phyloP scores from a whole-genome alignment of 2,113 vertebrate species.

The Scophthalmus maximus region DNA sequence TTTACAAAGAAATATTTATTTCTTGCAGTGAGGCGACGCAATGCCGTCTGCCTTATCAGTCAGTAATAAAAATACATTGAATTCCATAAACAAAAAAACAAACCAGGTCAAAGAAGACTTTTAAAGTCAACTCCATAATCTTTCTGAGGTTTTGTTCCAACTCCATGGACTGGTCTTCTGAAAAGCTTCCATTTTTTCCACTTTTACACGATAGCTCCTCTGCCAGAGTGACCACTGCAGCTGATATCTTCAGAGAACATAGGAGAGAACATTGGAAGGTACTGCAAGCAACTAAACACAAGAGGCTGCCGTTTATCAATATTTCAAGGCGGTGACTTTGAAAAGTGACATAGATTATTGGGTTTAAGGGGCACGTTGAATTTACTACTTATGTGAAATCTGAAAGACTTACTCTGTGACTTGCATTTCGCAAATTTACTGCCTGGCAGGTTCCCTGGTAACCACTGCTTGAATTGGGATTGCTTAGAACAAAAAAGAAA shows the following conservation, averaged over 20 bases:
- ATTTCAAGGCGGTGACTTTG: neutral
- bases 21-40: too few species aligned
- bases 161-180: slow-evolving; percentile 15
- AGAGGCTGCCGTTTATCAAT: slow-evolving; percentile 28
- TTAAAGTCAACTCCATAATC: slow-evolving; percentile 57
- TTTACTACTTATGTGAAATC: neutral
- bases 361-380: neutral
- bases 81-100: too few species aligned
- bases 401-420: slow-evolving; percentile 29
- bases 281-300: slow-evolving; percentile 7
- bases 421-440: slow-evolving; percentile 16
- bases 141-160: slow-evolving; percentile 46
- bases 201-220: slow-evolving; percentile 43
- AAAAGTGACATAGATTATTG: neutral
- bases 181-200: slow-evolving; percentile 19
- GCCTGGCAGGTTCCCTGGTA: slow-evolving; percentile 22
- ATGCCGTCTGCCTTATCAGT: too few species aligned
- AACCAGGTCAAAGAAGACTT: slow-evolving; percentile 60
- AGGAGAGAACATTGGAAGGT: neutral
- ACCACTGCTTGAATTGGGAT: neutral
- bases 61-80: neutral
- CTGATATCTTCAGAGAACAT: slow-evolving; percentile 50
- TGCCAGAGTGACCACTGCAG: slow-evolving; percentile 58
- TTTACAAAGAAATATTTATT: too few species aligned
- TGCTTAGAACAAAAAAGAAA: slow-evolving; percentile 2